phyloP scores from a whole-genome alignment of 1,140 invertebrate species.

The Chlorops oryzae region DNA sequence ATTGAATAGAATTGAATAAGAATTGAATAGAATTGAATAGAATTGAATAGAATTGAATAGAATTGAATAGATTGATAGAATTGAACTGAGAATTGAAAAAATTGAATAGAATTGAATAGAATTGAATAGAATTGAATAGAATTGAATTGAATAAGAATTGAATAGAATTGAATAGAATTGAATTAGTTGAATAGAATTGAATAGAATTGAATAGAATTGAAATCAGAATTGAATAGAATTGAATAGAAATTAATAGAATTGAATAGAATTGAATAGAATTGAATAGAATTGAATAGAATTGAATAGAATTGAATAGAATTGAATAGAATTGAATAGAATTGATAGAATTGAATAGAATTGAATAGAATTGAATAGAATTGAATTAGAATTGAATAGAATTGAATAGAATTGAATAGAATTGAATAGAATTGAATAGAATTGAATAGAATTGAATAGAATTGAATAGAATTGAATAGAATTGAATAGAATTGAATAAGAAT shows the following conservation, averaged over 20 bases:
- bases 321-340: not conserved
- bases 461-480: not conserved
- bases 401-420: not conserved
- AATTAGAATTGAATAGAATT: not conserved
- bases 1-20: not conserved
- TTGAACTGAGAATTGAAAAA: not conserved
- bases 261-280: not conserved
- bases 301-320: not conserved
- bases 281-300: not conserved
- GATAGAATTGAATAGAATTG: no score
- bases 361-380: not conserved
- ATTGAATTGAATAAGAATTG: not conserved
- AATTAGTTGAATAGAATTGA: not conserved
- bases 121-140: not conserved
- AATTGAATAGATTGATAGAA: not conserved
- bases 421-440: not conserved
- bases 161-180: not conserved
- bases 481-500: not conserved
- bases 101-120: not conserved
- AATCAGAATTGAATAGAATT: not conserved
- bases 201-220: not conserved
- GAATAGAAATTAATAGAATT: no score
- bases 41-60: not conserved
- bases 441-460: not conserved
- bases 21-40: not conserved